Conservation (phyloP, 1,140 invertebrate species). For the Tetragnatha versicolor region DNA sequence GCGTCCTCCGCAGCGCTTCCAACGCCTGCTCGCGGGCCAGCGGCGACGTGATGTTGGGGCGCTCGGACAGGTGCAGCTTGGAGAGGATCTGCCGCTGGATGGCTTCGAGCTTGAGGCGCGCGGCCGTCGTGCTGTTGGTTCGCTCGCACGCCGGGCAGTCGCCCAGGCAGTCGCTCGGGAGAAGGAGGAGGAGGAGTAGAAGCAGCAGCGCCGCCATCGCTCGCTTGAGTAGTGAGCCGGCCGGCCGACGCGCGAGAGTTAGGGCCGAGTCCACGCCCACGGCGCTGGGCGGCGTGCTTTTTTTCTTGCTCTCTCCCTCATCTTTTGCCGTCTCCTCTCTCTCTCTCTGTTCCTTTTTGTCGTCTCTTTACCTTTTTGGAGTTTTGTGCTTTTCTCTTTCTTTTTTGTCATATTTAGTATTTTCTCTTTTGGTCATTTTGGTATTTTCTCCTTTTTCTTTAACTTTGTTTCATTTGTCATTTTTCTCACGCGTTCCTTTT, state of each 20-base stretch:
- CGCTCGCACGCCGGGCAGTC: constrained; percentile 47
- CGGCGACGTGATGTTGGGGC: constrained; percentile 75
- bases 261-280: not conserved
- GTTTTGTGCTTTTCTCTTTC: too few species aligned
- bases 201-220: not conserved
- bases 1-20: constrained; percentile 71
- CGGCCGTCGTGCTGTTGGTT: constrained; percentile 59
- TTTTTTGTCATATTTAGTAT: too few species aligned
- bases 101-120: constrained; percentile 74
- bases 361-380: too few species aligned
- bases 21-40: constrained; percentile 73
- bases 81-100: constrained; percentile 79
- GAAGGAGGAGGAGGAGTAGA: not conserved
- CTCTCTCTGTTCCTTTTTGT: too few species aligned
- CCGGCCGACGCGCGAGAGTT: not conserved
- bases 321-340: not conserved
- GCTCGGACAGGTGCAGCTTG: constrained; percentile 74
- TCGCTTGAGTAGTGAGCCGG: not conserved
- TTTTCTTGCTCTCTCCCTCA: too few species aligned
- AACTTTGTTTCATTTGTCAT: too few species aligned
- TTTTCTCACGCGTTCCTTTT: too few species aligned
- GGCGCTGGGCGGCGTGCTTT: not conserved
- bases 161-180: not conserved
- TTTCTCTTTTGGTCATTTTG: too few species aligned
- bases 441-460: too few species aligned